Base-by-base conservation (phyloP, 2,113 vertebrate genomes). In the Rhineura floridana region DNA sequence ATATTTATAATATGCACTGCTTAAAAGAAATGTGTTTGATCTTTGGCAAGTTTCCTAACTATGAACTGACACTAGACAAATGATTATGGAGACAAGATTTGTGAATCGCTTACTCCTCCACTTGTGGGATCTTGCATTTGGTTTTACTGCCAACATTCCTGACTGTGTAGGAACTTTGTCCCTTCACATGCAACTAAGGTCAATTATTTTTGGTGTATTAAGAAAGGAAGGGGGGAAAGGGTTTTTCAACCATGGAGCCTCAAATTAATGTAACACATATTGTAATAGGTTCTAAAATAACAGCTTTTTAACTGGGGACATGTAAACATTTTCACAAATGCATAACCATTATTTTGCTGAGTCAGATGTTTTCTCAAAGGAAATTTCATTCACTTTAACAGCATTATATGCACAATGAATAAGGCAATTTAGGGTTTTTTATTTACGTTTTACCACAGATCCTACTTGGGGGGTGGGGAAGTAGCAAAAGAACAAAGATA, bases 341-440 rank as follows among this genome's bases (percentile, higher is more conserved):
- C 88, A 94, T 94, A 96, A 96, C 92, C 70, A 93, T 96, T 96
- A 93, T 95, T 96, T 96, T 96, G 87, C 93, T 96, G 94, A 95
- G 95, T 96, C 95, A 96, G 94, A 96, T 95, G 93, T 96, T 97
- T 97, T 94, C 95, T 97, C 93, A 93, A 92, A 96, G 95, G 95
- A 93, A 89, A 96, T 44, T 91, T 96, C 78, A 94, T 96, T 96
- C 89, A 96, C 94, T 96, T 95, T 95, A 97, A 94, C 87, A 94
- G 85, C 93, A 95, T 93, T 91, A 96, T 95, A 93, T 91, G 92
- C 90, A 94, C 89, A 90, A 94, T 93, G 87, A 96, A 96, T 96
- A 85, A 96, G 94, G 89, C 76, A 96, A 96, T 96, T 96, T 95
- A 81, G 30, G 44, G 4, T 63, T 93, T 96, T 96, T 95, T 94